phyloP scores from a whole-genome alignment of 30 jellyfish, hydroid and myxozoan species.

The Aurelia sp. region DNA sequence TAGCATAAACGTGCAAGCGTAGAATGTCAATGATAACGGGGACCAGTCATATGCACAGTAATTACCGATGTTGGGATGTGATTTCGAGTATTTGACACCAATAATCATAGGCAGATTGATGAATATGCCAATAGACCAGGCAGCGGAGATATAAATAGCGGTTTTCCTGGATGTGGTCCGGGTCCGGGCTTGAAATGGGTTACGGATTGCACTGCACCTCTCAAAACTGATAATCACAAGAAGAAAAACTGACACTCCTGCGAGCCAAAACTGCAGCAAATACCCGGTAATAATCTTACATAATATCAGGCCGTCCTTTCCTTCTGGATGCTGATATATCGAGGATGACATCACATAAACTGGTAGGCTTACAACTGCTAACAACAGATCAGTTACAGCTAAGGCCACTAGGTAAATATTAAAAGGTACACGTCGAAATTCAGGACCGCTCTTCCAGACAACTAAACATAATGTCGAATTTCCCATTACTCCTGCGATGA shows the following conservation, averaged over 20 bases:
- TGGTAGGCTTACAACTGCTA: constrained; percentile 50
- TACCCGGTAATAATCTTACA: neutral
- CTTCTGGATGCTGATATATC: constrained; percentile 3
- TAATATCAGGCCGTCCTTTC: constrained; percentile 9
- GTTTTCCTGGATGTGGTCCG: neutral
- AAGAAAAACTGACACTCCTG: constrained; percentile 49
- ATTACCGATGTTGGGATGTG: constrained; percentile 16
- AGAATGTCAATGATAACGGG: neutral
- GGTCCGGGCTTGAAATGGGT: constrained; percentile 41
- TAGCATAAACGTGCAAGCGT: constrained; percentile 29
- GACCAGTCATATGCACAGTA: constrained; percentile 42
- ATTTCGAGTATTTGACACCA: constrained; percentile 40
- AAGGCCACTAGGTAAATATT: constrained; percentile 38
- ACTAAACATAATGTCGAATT: neutral
- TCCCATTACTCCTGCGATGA: too few relatives aligned
- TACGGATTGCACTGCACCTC: constrained; percentile 49
- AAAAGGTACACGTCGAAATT: constrained; percentile 47
- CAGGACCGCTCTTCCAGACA: constrained; percentile 11
- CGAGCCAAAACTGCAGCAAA: constrained; percentile 53
- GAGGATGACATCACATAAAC: constrained; percentile 45
- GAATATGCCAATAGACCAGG: constrained; percentile 32
- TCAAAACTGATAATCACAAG: constrained; percentile 71
- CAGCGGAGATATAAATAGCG: neutral
- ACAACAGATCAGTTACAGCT: constrained; percentile 49
- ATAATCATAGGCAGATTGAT: constrained; percentile 51